Evolutionary conservation across 1,140 invertebrate genomes (phyloP).

Genomic region (Notospermus geniculatus): DNA sequence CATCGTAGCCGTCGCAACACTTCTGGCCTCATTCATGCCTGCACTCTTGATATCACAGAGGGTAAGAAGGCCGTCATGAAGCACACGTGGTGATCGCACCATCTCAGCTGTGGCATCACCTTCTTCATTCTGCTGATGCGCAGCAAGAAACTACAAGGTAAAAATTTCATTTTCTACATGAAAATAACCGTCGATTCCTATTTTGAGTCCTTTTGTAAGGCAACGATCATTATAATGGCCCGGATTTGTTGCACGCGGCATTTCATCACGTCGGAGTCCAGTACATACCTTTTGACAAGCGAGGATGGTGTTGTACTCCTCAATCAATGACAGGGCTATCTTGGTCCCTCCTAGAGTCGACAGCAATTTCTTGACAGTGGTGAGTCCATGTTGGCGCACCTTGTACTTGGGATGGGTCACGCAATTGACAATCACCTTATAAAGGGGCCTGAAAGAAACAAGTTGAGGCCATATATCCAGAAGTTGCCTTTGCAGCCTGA

Average conservation of each 20-base stretch:
- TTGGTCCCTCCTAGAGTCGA: constrained; percentile 53
- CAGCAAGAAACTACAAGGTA: constrained; percentile 32
- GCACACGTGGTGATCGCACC: constrained; percentile 24
- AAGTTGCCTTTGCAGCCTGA: no score
- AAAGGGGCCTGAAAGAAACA: constrained; percentile 57
- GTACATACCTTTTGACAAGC: constrained; percentile 62
- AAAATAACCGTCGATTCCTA: no score
- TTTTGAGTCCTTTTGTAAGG: no score
- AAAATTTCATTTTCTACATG: no score
- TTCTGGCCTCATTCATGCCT: constrained; percentile 37
- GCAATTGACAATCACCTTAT: constrained; percentile 66
- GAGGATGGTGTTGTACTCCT: constrained; percentile 63
- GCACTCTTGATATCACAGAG: constrained; percentile 36
- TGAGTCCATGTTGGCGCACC: constrained; percentile 40
- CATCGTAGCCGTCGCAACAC: constrained; percentile 42
- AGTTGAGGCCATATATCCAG: background rate
- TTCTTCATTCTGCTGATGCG: constrained; percentile 17
- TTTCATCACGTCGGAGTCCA: no score
- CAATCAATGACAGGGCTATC: constrained; percentile 61
- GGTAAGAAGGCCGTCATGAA: constrained; percentile 31
- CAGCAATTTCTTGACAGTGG: constrained; percentile 52
- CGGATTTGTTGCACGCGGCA: no score
- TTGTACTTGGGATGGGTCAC: constrained; percentile 56
- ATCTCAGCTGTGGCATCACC: background rate
- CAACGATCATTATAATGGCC: no score